Evolutionary conservation across 2,113 vertebrate species (phyloP), one percentile per base, ranked within the genome.

Genomic region (Periophthalmus modestus): DNA sequence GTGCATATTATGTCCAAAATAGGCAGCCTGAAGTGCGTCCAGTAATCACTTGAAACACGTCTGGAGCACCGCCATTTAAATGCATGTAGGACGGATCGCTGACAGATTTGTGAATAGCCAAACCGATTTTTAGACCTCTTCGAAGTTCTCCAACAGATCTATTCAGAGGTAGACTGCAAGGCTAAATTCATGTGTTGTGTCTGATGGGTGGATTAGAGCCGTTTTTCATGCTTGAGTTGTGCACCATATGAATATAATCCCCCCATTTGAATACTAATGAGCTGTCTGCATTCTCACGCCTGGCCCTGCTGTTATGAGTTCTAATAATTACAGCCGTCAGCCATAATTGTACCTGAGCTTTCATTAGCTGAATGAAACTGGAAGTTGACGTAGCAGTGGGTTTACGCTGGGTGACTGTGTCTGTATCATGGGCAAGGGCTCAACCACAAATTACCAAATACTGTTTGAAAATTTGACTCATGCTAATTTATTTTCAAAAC

Each of bases 211-310:
- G 84, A 91, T 90, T 86, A 88, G 81, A 81, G 66, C 68, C 55
- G 62, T 81, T 86, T 82, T 77, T 76, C 80, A 88, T 85, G 84
- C 81, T 82, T 82, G 69, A 77, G 73, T 80, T 72, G 67, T 55
- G 77, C 14, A 2, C 57, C 75, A 79, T 71, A 36, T 82, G 79
- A 79, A 88, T 83, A 79, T 84, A 81, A 89, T 88, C 87, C 71
- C 75, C 33, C 81, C 72, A 90, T 90, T 87, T 88, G 74, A 90
- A 91, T 89, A 78, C 23, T 88, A 87, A 89, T 89, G 85, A 85
- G 82, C 67, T 75, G 73, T 77, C 72, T 81, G 72, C 67, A 72
- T 78, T 91, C 69, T 83, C 80, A 85, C 54, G 79, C 72, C 67
- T 33, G 28, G 36, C 71, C 34, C 36, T 10, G 19, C 71, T 79